These are phyloP conservation scores for Siniperca obscura DNA, from an alignment of 2,797 vertebrate species.

Conservation along the genomic window DNA sequence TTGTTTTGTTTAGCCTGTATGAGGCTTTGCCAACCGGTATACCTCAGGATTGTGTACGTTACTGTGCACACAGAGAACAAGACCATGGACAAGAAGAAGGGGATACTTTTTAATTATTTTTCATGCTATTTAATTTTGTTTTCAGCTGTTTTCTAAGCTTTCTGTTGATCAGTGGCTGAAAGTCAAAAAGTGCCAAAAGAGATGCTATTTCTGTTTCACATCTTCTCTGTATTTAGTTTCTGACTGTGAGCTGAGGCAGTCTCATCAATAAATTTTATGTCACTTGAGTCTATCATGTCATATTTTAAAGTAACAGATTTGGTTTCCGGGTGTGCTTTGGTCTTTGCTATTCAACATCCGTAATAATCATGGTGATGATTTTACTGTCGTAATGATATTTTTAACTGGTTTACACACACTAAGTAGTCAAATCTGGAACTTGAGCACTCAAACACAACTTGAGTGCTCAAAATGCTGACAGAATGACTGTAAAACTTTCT, in stretches of 20 bases:
- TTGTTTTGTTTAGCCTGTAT: slow-evolving; percentile 28
- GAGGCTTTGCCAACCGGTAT: slow-evolving; percentile 67
- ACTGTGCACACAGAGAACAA: slow-evolving; percentile 45
- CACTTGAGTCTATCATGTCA: not conserved
- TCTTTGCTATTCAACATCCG: not conserved
- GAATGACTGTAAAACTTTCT: not conserved
- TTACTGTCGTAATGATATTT: too few relatives aligned
- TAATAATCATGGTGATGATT: not conserved
- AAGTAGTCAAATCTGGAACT: not conserved
- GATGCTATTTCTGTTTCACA: slow-evolving; percentile 45
- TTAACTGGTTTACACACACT: not conserved
- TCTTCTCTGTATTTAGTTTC: slow-evolving; percentile 51
- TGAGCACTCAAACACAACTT: not conserved
- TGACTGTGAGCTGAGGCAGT: slow-evolving; percentile 46
- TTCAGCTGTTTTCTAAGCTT: slow-evolving; percentile 32
- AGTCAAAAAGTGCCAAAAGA: slow-evolving; percentile 72
- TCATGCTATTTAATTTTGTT: slow-evolving; percentile 48
- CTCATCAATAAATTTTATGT: slow-evolving; percentile 61
- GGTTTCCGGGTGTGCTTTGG: not conserved
- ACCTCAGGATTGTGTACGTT: slow-evolving; percentile 71
- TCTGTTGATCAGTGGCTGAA: slow-evolving; percentile 33
- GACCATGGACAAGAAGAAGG: slow-evolving; percentile 35
- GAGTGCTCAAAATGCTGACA: not conserved
- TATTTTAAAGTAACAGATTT: not conserved
- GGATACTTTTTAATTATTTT: slow-evolving; percentile 48